Percentiles rank a stretch among this genome's conserved stretches.
phyloP scores from a whole-genome alignment of 1,140 invertebrate species.

The Sipha flava region DNA sequence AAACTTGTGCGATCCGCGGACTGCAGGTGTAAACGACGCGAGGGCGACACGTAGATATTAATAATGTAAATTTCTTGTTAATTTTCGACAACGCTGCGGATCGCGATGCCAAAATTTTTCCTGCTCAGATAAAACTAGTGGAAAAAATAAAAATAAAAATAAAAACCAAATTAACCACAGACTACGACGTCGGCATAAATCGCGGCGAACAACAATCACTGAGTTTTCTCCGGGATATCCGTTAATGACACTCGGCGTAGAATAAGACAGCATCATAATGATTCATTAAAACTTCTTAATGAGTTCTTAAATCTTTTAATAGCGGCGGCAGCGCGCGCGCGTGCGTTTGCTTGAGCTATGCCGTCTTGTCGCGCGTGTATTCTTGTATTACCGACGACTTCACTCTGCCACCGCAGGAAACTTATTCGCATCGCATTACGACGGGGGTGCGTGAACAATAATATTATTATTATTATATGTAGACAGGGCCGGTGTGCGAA shows the following conservation, averaged over 20 bases:
- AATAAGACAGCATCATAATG: constrained; percentile 5
- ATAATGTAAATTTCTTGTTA: no score
- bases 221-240: background rate
- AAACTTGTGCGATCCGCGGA: no score
- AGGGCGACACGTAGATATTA: no score
- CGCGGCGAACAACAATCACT: constrained; percentile 4
- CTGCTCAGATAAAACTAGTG: no score
- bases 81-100: no score
- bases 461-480: background rate
- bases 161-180: no score
- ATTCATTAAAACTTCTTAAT: constrained; percentile 31
- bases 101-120: no score
- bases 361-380: no score
- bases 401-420: background rate
- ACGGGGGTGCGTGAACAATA: background rate
- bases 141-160: no score
- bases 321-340: background rate
- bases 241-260: constrained; percentile 2
- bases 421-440: background rate
- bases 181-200: background rate
- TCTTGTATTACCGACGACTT: background rate
- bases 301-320: constrained; percentile 31
- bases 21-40: no score
- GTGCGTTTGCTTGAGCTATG: no score
- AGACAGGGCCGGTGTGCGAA: background rate